Evolutionary conservation across 1,140 invertebrate genomes (phyloP).

Genomic region (Halotydeus destructor): DNA sequence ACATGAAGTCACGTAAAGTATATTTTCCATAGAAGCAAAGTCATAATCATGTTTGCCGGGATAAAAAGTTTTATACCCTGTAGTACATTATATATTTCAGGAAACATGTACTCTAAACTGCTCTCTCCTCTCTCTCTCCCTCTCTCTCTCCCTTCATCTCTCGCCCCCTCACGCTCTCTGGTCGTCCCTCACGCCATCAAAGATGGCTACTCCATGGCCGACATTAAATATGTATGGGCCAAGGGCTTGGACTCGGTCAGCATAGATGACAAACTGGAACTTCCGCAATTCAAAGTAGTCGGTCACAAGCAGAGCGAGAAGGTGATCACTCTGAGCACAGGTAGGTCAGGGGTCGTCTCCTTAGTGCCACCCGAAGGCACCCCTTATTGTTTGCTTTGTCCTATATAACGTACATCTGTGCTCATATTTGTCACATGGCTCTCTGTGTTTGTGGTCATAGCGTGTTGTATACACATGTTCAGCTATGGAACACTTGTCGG

Average conservation of each 20-base stretch:
- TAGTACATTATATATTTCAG: background rate
- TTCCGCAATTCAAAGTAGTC: slow-evolving; percentile 68
- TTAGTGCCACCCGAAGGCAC: too few relatives aligned
- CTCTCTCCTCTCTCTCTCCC: slow-evolving; percentile 3
- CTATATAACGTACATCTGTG: too few relatives aligned
- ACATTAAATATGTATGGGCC: slow-evolving; percentile 41
- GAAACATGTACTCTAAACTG: background rate
- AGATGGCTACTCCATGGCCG: slow-evolving; percentile 93
- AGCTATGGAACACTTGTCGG: too few relatives aligned
- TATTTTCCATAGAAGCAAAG: too few relatives aligned
- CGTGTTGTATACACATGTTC: too few relatives aligned
- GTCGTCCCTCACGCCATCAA: slow-evolving; percentile 26
- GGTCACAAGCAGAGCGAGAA: slow-evolving; percentile 36
- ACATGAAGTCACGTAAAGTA: too few relatives aligned
- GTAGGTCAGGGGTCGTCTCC: slow-evolving; percentile 27
- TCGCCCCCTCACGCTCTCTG: background rate
- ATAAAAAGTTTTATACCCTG: too few relatives aligned
- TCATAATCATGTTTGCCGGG: too few relatives aligned
- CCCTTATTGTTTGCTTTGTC: too few relatives aligned
- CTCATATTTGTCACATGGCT: too few relatives aligned
- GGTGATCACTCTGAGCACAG: slow-evolving; percentile 78
- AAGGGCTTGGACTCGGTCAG: slow-evolving; percentile 64
- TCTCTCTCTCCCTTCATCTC: too few relatives aligned
- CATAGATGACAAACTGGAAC: slow-evolving; percentile 70
- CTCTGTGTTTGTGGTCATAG: too few relatives aligned